These are phyloP conservation scores for Drosophila mettleri DNA, from an alignment of 2,888 invertebrate genomes.

Conservation along the genomic window DNA sequence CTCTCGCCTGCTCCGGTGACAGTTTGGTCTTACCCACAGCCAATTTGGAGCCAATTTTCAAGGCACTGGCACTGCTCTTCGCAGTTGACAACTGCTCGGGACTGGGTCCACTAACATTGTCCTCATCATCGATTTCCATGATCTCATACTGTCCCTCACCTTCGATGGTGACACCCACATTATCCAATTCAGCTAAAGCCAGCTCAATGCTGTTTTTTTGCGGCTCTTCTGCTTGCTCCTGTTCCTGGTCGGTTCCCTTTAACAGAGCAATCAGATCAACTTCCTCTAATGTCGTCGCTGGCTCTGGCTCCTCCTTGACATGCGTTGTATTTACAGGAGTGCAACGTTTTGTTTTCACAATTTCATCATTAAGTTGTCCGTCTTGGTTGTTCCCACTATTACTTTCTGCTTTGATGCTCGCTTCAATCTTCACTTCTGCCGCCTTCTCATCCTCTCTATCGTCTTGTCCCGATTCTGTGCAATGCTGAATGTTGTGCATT, in stretches of 20 bases:
- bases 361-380: slow-evolving; percentile 13
- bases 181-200: slow-evolving; percentile 57
- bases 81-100: slow-evolving; percentile 19
- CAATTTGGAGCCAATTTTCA: slow-evolving; percentile 21
- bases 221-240: slow-evolving; percentile 43
- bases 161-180: slow-evolving; percentile 82
- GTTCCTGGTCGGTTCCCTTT: slow-evolving; percentile 86
- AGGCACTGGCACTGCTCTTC: not conserved
- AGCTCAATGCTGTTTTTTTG: slow-evolving; percentile 51
- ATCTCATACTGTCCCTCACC: slow-evolving; percentile 84
- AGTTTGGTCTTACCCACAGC: slow-evolving; percentile 52
- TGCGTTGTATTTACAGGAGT: slow-evolving; percentile 16
- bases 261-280: slow-evolving; percentile 86
- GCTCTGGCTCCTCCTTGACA: slow-evolving; percentile 8
- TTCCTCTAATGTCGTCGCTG: slow-evolving; percentile 65
- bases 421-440: slow-evolving; percentile 7
- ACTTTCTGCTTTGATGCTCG: slow-evolving; percentile 27
- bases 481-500: slow-evolving; percentile 72
- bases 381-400: slow-evolving; percentile 11
- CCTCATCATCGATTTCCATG: slow-evolving; percentile 81
- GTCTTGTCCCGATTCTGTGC: slow-evolving; percentile 24
- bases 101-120: slow-evolving; percentile 36
- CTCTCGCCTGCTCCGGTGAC: slow-evolving; percentile 80
- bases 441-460: slow-evolving; percentile 12
- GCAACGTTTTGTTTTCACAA: slow-evolving; percentile 14